Evolutionary conservation across 2,888 invertebrate species (phyloP).

Genomic region (Phortica magna): DNA sequence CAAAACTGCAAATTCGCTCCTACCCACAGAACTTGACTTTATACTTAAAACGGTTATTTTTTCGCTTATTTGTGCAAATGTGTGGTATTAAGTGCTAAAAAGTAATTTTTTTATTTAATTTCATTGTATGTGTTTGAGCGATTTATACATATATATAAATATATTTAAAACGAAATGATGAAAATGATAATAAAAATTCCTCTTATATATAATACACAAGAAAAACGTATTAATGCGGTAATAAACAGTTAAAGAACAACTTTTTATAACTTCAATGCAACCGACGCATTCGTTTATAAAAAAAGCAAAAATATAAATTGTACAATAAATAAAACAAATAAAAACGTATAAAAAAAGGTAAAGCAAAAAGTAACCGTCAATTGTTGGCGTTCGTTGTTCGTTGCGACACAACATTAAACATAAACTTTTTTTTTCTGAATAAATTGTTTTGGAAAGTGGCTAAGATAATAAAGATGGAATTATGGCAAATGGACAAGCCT

Average conservation of each 20-base stretch:
- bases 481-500: too few relatives aligned
- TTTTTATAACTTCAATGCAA: neutral
- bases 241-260: conserved; percentile 30
- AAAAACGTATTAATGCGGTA: neutral
- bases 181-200: conserved; percentile 33
- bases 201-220: conserved; percentile 25
- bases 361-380: neutral
- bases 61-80: conserved; percentile 25
- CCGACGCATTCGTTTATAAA: conserved; percentile 36
- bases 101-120: conserved; percentile 27
- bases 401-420: too few relatives aligned
- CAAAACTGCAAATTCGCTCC: neutral
- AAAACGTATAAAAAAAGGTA: conserved; percentile 40
- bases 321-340: conserved; percentile 40
- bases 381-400: too few relatives aligned
- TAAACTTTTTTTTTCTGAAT: too few relatives aligned
- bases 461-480: too few relatives aligned
- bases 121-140: conserved; percentile 33
- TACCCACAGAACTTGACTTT: neutral
- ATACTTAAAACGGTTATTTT: neutral
- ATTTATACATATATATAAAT: conserved; percentile 38
- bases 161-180: conserved; percentile 15
- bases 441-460: too few relatives aligned
- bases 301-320: conserved; percentile 45
- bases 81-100: conserved; percentile 22